phyloP scores from a whole-genome alignment of 2,888 invertebrate species.

The Aphidius colemani region DNA sequence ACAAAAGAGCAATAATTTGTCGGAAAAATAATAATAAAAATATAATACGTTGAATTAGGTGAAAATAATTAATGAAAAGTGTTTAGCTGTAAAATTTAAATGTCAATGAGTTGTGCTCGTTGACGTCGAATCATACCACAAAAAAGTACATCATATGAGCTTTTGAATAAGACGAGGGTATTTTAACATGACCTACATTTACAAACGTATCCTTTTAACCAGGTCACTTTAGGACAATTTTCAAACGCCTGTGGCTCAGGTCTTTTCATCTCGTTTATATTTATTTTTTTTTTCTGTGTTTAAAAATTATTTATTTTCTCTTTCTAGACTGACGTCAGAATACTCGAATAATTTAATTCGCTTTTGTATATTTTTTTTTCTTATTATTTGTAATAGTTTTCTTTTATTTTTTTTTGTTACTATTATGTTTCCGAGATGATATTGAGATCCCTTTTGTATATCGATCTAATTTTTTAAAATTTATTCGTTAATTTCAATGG shows the following conservation, averaged over 20 bases:
- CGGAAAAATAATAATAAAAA: too few relatives aligned
- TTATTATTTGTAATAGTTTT: neutral
- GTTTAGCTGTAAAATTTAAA: constrained; percentile 14
- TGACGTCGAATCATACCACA: constrained; percentile 47
- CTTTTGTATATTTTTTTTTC: neutral
- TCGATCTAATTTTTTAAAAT: too few relatives aligned
- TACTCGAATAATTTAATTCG: constrained; percentile 1
- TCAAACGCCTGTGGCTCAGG: constrained; percentile 37
- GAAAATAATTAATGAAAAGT: neutral
- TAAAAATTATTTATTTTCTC: neutral
- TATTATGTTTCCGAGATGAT: neutral
- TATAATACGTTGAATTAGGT: too few relatives aligned
- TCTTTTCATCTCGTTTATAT: constrained; percentile 24
- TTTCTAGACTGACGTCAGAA: constrained; percentile 1
- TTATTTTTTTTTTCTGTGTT: constrained; percentile 4
- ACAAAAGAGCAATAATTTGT: too few relatives aligned
- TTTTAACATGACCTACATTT: constrained; percentile 51
- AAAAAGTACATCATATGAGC: constrained; percentile 19
- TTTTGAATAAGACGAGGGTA: constrained; percentile 43
- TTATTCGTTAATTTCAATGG: neutral
- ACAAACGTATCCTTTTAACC: constrained; percentile 43
- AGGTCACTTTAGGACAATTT: constrained; percentile 52
- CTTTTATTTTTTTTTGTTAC: neutral
- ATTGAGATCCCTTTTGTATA: neutral
- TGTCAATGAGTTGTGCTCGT: constrained; percentile 31